Evolutionary conservation across 2,113 vertebrate genomes (phyloP), one percentile per base, ranked within the genome.

Genomic region (Hyla sarda): DNA sequence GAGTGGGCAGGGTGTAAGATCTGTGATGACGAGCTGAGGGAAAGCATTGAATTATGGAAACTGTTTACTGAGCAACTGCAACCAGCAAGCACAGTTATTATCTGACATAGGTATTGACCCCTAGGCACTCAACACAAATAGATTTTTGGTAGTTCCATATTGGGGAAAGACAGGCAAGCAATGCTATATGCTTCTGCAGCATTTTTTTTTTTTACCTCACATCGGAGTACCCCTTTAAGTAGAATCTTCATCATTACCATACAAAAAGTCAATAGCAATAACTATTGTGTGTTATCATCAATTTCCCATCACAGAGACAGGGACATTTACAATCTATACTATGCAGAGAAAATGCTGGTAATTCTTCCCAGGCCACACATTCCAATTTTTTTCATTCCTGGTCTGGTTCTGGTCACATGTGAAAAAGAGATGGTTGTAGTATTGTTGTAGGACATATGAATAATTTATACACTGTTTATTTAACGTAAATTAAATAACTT

Each of bases 301-400:
- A n/a, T 58, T 23, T 58, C 23, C 56, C 23, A 58, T n/a, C 56
- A 58, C 21, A 58, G 21, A n/a, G 23, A 21, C 56, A 58, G 21
- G 21, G 14, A 58, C n/a, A 23, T 56, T 6, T 1, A 23, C 54
- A 58, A 19, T 4, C 11, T 5, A 30, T n/a, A 60, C 56, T 41
- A 80, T n/a, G 13, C 12, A 80, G 54, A 41, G 5, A 23, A 80
- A 58, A 34, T 25, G 34, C 5, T 41, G 23, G 21, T 25, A 25
- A 80, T 80, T 14, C n/a, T 80, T 80, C 54, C 77, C 77, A 60
- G 77, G 54, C 21, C 34, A 80, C 54, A 60, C 77, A 80, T 80
- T 80, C 77, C 77, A 41, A 60, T 60, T 37, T 60, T 32, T 60
- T 80, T 80, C 77, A 13, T 37, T 25, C 6, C 77, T 60, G 32